These are phyloP conservation scores for Cataglyphis livida DNA, from an alignment of 2,888 invertebrate species.

Conservation along the genomic window DNA sequence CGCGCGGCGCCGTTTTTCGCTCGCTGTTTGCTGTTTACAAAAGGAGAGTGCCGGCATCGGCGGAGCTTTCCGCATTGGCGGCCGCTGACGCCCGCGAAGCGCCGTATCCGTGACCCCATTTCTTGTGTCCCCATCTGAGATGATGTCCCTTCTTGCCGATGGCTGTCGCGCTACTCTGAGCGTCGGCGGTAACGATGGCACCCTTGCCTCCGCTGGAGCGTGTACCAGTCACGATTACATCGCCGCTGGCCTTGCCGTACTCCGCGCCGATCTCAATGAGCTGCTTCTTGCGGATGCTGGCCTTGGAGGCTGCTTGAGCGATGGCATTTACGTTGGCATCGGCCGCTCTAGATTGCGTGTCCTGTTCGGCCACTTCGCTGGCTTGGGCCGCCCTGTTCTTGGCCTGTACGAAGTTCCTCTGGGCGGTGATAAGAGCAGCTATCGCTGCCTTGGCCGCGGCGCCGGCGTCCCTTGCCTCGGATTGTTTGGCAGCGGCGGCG, in stretches of 20 bases:
- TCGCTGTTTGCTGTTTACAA: too few relatives aligned
- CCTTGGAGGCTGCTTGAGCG: slow-evolving; percentile 12
- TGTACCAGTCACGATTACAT: neutral
- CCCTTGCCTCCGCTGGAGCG: neutral
- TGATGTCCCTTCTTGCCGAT: neutral
- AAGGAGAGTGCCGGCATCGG: neutral
- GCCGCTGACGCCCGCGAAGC: neutral
- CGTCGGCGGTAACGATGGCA: neutral
- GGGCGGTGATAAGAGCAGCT: neutral
- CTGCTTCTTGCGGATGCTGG: slow-evolving; percentile 33
- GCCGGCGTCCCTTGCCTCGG: neutral
- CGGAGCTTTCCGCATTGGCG: neutral
- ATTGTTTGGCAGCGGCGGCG: neutral
- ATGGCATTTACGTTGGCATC: neutral
- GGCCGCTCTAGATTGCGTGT: neutral
- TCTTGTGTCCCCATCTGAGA: neutral
- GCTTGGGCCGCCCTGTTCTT: slow-evolving; percentile 10
- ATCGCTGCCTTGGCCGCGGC: neutral
- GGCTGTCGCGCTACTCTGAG: neutral
- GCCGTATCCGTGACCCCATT: too few relatives aligned
- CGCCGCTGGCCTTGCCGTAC: neutral
- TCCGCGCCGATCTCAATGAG: slow-evolving; percentile 30
- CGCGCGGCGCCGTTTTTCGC: too few relatives aligned
- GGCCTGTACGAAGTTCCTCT: slow-evolving; percentile 31
- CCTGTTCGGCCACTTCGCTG: neutral